A percentile compares a stretch with the other conserved stretches of the same genome.
These are phyloP conservation scores for Leucophenga maculata DNA, from an alignment of 2,888 invertebrate genomes.

Conservation along the genomic window DNA sequence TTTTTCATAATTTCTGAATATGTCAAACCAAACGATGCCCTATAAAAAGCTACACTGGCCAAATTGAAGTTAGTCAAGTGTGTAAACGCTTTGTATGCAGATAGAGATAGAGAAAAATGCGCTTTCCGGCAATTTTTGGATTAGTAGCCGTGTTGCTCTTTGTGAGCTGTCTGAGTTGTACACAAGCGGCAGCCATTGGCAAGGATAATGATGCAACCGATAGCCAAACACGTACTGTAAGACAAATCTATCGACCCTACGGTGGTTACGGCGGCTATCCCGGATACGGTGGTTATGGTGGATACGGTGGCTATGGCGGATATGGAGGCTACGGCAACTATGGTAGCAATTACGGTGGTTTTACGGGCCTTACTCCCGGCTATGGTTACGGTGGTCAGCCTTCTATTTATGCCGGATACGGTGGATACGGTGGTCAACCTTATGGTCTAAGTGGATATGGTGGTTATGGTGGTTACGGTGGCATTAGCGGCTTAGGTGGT, in stretches of 20 bases:
- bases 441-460: too few species aligned
- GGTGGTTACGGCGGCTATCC: neutral
- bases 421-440: constrained; percentile 39
- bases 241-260: constrained; percentile 8
- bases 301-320: constrained; percentile 18
- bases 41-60: constrained; percentile 45
- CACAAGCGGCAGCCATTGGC: constrained; percentile 23
- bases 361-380: constrained; percentile 21
- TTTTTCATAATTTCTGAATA: constrained; percentile 51
- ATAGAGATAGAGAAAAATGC: constrained; percentile 6
- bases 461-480: constrained; percentile 26
- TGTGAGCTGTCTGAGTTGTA: constrained; percentile 33
- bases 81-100: constrained; percentile 41
- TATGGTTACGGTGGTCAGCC: constrained; percentile 7
- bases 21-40: constrained; percentile 55
- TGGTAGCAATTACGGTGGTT: constrained; percentile 33
- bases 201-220: constrained; percentile 1
- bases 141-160: constrained; percentile 59
- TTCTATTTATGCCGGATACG: constrained; percentile 31
- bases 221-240: constrained; percentile 13
- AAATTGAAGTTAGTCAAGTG: constrained; percentile 24
- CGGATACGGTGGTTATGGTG: constrained; percentile 41
- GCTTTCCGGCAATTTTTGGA: constrained; percentile 44
- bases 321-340: constrained; percentile 28
- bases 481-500: constrained; percentile 21